Percentiles rank a stretch among this genome's conserved stretches.
Conservation (phyloP, 2,888 invertebrate species). For the Tetragnatha montana region DNA sequence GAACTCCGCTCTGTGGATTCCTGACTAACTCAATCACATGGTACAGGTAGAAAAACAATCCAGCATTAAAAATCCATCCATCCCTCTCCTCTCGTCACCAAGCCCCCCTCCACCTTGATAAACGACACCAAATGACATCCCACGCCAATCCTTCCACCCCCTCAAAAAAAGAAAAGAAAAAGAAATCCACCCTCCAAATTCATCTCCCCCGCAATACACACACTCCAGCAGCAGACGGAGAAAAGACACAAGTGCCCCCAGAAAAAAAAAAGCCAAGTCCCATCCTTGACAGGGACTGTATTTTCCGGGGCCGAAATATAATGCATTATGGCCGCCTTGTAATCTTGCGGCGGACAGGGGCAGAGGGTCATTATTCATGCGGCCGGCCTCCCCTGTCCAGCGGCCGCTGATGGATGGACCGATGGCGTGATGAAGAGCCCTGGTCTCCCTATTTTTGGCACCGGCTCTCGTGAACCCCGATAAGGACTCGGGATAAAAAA, state of each 20-base stretch:
- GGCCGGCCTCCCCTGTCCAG: conserved; percentile 32
- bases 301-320: conserved; percentile 52
- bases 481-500: conserved; percentile 22
- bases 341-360: conserved; percentile 62
- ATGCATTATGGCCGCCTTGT: conserved; percentile 62
- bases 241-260: neutral
- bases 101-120: neutral
- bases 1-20: no score
- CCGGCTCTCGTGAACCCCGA: conserved; percentile 39
- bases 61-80: neutral
- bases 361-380: conserved; percentile 63
- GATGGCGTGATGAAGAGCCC: conserved; percentile 61
- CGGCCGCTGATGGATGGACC: conserved; percentile 61
- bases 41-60: no score
- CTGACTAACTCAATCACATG: no score
- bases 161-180: neutral
- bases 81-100: neutral
- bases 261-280: conserved; percentile 6
- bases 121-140: conserved; percentile 37
- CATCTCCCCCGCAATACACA: conserved; percentile 47
- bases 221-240: conserved; percentile 9
- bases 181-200: conserved; percentile 30
- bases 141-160: neutral
- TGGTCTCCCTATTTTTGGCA: conserved; percentile 61
- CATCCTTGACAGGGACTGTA: conserved; percentile 53